Conservation (phyloP, 2,888 invertebrate genomes). For the Cerastoderma edule region DNA sequence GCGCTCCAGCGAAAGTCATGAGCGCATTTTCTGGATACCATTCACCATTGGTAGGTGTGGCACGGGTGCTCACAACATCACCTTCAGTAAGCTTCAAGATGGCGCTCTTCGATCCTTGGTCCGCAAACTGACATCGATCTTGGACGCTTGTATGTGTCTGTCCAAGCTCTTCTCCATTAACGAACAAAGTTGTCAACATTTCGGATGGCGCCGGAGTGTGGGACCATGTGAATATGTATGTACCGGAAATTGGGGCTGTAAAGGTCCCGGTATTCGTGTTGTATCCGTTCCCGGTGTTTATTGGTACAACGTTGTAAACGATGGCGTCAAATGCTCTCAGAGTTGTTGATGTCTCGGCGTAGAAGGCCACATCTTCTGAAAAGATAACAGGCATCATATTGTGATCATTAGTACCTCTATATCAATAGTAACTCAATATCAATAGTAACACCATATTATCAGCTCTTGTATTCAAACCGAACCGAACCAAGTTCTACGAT, state of each 20-base stretch:
- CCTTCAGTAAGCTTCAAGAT: slow-evolving; percentile 35
- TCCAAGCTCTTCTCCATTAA: slow-evolving; percentile 39
- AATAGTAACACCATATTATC: no score
- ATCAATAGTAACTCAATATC: no score
- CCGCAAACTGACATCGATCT: no score
- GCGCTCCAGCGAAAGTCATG: no score
- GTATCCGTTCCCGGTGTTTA: slow-evolving; percentile 49
- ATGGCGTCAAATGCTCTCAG: slow-evolving; percentile 46
- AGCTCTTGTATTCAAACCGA: no score
- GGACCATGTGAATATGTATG: slow-evolving; percentile 50
- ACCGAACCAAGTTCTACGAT: no score
- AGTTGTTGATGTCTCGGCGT: slow-evolving; percentile 23
- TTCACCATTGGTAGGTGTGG: no score
- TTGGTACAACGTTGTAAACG: slow-evolving; percentile 45
- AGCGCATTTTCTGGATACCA: no score
- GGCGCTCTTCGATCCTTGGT: slow-evolving; percentile 41
- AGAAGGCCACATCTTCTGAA: slow-evolving; percentile 33
- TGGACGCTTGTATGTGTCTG: slow-evolving; percentile 42
- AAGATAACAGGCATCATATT: no score
- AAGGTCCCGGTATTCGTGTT: slow-evolving; percentile 51
- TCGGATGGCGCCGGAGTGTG: slow-evolving; percentile 46
- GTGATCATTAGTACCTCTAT: no score
- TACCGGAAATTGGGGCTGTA: slow-evolving; percentile 38
- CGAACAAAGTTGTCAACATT: no score
- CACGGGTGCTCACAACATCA: no score